phyloP scores from a whole-genome alignment of 2,113 vertebrate species.

The Galemys pyrenaicus region DNA sequence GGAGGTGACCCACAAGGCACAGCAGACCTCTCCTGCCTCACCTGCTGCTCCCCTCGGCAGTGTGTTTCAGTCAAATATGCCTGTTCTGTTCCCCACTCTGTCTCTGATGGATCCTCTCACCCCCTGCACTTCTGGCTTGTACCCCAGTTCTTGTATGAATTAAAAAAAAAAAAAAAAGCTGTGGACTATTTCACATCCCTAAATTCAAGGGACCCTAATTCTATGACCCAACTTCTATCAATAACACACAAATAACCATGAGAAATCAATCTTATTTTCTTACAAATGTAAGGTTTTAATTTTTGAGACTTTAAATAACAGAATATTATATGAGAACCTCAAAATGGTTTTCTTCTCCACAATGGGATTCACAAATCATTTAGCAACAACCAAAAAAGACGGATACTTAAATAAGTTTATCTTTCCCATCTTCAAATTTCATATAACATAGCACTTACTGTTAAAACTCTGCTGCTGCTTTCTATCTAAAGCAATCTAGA shows the following conservation, averaged over 20 bases:
- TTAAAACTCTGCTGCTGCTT: conserved; percentile 8
- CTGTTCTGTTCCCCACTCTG: too few relatives aligned
- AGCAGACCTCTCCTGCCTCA: too few relatives aligned
- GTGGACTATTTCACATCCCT: background rate
- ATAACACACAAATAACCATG: conserved; percentile 5
- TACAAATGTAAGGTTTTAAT: conserved; percentile 31
- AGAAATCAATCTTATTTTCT: conserved; percentile 53
- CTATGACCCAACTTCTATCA: conserved; percentile 36
- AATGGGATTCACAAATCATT: background rate
- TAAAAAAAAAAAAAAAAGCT: background rate
- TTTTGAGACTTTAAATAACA: conserved; percentile 26
- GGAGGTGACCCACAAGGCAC: too few relatives aligned
- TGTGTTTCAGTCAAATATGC: too few relatives aligned
- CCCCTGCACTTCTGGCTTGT: too few relatives aligned
- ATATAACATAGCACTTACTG: background rate
- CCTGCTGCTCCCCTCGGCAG: too few relatives aligned
- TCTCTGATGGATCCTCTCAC: too few relatives aligned
- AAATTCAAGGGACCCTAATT: conserved; percentile 35
- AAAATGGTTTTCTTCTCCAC: background rate
- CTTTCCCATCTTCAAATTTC: conserved; percentile 30
- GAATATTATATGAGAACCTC: background rate
- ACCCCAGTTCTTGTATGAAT: too few relatives aligned
- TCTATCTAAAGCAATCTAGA: background rate
- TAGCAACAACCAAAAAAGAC: background rate
- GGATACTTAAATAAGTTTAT: conserved; percentile 16